Percentiles rank a stretch among this genome's conserved stretches.
These are phyloP conservation scores for Panurus biarmicus DNA, from an alignment of 2,113 vertebrate genomes.

Conservation along the genomic window DNA sequence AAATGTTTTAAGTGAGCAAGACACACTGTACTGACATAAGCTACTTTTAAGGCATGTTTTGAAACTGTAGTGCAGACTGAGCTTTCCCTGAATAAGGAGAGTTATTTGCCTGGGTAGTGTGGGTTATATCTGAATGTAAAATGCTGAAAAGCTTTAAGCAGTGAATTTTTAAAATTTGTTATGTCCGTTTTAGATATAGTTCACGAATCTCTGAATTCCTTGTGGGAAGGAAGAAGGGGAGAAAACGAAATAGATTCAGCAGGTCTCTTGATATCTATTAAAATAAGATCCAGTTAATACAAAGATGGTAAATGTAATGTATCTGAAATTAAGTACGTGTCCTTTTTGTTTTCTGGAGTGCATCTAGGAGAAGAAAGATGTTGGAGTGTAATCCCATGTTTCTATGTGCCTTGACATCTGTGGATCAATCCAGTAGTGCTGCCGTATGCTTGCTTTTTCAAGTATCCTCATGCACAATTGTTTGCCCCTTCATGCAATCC, in stretches of 20 bases:
- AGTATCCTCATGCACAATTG: neutral
- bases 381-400: neutral
- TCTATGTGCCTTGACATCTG: neutral
- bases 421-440: neutral
- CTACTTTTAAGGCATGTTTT: neutral
- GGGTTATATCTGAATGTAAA: neutral
- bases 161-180: neutral
- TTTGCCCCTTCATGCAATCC: constrained; percentile 18
- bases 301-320: neutral
- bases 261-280: neutral
- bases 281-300: neutral
- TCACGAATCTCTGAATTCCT: neutral
- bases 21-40: neutral
- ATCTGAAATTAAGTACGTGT: neutral
- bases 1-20: neutral
- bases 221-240: neutral
- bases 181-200: neutral
- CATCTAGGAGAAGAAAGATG: neutral
- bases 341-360: neutral
- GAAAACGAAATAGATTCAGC: neutral
- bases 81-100: neutral
- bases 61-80: neutral
- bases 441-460: neutral
- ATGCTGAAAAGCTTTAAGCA: neutral
- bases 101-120: neutral